phyloP scores from a whole-genome alignment of 2,888 invertebrate genomes.

The Smittia aterrima region DNA sequence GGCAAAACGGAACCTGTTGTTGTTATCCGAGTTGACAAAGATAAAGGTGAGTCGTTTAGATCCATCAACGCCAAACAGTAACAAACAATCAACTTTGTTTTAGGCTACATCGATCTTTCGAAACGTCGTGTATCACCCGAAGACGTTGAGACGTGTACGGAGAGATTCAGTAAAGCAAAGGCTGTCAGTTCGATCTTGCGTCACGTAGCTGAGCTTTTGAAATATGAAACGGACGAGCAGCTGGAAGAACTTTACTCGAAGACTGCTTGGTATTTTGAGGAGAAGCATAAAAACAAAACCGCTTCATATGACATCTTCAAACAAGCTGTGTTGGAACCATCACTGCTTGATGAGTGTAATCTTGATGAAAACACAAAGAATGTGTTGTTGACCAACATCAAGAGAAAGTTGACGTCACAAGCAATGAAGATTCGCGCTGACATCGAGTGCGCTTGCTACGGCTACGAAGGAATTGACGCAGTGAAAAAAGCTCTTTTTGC shows the following conservation, averaged over 20 bases:
- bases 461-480: constrained; percentile 98
- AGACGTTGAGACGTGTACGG: constrained; percentile 97
- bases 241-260: constrained; percentile 92
- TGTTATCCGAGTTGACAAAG: constrained; percentile 98
- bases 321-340: constrained; percentile 95
- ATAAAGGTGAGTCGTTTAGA: constrained; percentile 73
- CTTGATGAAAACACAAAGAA: constrained; percentile 89
- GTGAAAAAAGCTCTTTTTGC: constrained; percentile 89
- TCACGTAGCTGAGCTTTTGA: constrained; percentile 93
- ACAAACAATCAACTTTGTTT: constrained; percentile 42
- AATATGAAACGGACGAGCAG: constrained; percentile 87
- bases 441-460: constrained; percentile 91
- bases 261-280: constrained; percentile 98
- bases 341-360: constrained; percentile 92
- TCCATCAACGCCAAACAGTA: not conserved
- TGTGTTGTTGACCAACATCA: constrained; percentile 89
- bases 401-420: constrained; percentile 93
- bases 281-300: constrained; percentile 93
- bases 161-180: constrained; percentile 96
- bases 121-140: constrained; percentile 98
- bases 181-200: constrained; percentile 96
- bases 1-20: constrained; percentile 99
- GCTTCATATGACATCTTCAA: constrained; percentile 98
- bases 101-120: constrained; percentile 98
- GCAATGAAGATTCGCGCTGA: constrained; percentile 93